Evolutionary conservation across 2,113 vertebrate genomes (phyloP), one percentile per base, ranked within the genome.

Genomic region (Tachycineta bicolor): DNA sequence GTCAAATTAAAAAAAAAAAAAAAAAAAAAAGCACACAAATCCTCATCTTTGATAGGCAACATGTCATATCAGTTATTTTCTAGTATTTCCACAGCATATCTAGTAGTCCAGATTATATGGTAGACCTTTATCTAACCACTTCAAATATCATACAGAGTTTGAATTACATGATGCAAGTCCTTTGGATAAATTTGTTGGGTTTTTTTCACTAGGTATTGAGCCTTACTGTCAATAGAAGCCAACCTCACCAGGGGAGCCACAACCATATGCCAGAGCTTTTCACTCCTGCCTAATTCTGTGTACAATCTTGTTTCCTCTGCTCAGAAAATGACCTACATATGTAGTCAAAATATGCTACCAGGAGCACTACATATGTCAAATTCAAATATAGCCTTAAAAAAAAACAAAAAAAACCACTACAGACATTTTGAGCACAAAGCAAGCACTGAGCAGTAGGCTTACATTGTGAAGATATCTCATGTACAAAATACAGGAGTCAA

Each of bases 271-370:
- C 92, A 92, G 56, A 2, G 0, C 47, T 80, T 87, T 91, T 53
- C 37, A 81, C 46, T 95, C 70, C 78, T 94, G 60, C 47, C 76
- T 86, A 63, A 81, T 78, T 81, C 73, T 18, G 17, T n/a, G 25
- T 44, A 85, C 50, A 75, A 43, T 28, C 79, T 71, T 74, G 71
- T 52, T 92, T 78, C 75, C 63, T 77, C 88, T 78, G 47, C 87
- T 92, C 63, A 92, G 46, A 90, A 94, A 88, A 77, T 70, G 87
- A 96, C 94, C 91, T 93, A 93, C 71, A 88, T 94, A 90, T 18
- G 71, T 78, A 94, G 56, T 39, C 67, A 55, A 74, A 93, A 85
- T 59, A 95, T 86, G 82, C 79, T 88, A 79, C 58, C 75, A 94
- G 71, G 26, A 86, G 56, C 63, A 67, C 43, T 87, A 76, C 91